Base-by-base conservation (phyloP, 2,797 vertebrate genomes). In the Myotis findleyi region DNA sequence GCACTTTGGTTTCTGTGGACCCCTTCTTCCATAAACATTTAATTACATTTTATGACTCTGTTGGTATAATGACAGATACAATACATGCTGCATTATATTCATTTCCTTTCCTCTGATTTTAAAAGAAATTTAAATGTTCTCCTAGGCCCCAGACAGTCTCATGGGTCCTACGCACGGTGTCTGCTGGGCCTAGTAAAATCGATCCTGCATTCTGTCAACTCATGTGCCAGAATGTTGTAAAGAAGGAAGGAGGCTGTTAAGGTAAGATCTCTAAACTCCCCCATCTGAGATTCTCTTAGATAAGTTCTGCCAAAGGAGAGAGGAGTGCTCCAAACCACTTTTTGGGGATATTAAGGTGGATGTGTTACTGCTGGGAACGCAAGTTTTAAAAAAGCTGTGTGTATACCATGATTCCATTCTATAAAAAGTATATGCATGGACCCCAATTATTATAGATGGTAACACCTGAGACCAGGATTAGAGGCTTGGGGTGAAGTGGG, bases 41-140 rank as follows among this genome's bases (percentile, higher is more conserved):
- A 53, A 44, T 41, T 86, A 9, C 75, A 62, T 4, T 59, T 68
- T n/a, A 75, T 51, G 55, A 38, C 59, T 7, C 0, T 16, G 23
- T 84, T 76, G 49, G 17, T 77, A 17, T 68, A 27, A 68, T 49
- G 38, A 44, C 20, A 81, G n/a, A 38, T 36, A 27, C 2, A n/a
- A 84, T 10, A 14, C 25, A 77, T 44, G 41, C 23, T 86, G 9
- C 5, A 59, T 71, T 69, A 64, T 53, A 62, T 25, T 93, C 25
- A 21, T 75, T 85, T 93, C 3, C 88, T 87, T 49, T 55, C 30
- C 47, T 73, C 72, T 69, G 33, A 41, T 51, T 69, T 87, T 62
- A 30, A 86, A 79, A 81, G 55, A 92, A 85, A 55, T 2, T 2
- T 23, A 27, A 41, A 75, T 23, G 55, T 82, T 44, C 79, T 44